These are phyloP conservation scores for Phainopepla nitens DNA, from an alignment of 2,113 vertebrate species.

Conservation along the genomic window DNA sequence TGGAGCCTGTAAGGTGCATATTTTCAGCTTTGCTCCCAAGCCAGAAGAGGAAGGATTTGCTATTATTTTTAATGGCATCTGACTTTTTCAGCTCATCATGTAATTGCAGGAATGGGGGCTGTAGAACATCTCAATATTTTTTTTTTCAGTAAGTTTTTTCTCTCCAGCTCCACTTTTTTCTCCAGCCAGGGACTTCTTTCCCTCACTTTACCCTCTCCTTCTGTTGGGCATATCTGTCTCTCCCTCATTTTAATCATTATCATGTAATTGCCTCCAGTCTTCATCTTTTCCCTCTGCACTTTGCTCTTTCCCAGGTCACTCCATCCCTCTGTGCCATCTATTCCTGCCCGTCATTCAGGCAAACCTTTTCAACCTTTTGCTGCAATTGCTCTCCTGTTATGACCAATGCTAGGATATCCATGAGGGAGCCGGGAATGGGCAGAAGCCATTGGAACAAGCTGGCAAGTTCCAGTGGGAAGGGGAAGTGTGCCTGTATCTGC, in stretches of 20 bases:
- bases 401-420: neutral
- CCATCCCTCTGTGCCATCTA: neutral
- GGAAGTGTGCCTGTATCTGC: neutral
- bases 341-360: neutral
- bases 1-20: neutral
- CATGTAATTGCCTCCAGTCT: neutral
- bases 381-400: neutral
- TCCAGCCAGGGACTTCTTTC: neutral
- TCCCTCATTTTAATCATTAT: neutral
- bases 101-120: neutral
- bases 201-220: neutral
- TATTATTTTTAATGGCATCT: constrained; percentile 29
- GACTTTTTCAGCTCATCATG: constrained; percentile 12
- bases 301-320: neutral
- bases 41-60: neutral
- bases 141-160: neutral
- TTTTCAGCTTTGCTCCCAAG: constrained; percentile 19
- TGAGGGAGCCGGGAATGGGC: neutral
- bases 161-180: neutral
- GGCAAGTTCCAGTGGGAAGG: neutral
- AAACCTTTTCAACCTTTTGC: neutral
- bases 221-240: neutral
- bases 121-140: neutral
- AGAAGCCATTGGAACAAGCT: neutral
- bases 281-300: neutral